A percentile compares a stretch with the other conserved stretches of the same genome.
These are phyloP conservation scores for Bombus vancouverensis DNA, from an alignment of 1,140 invertebrate genomes.

Conservation along the genomic window DNA sequence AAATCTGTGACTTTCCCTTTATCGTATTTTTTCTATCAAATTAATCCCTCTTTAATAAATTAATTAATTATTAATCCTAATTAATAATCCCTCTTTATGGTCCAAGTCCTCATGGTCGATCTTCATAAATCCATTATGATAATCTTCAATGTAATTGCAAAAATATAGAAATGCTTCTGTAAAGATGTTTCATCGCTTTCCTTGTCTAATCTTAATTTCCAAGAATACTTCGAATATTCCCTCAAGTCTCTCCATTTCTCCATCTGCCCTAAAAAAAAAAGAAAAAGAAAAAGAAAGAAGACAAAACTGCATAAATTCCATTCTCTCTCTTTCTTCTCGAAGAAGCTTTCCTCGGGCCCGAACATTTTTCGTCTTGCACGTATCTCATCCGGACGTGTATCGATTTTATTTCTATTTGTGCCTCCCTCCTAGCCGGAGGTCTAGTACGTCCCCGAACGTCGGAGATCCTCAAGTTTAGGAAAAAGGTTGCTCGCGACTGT, in stretches of 20 bases:
- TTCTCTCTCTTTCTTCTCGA: too few relatives aligned
- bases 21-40: too few relatives aligned
- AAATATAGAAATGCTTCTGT: too few relatives aligned
- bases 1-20: too few relatives aligned
- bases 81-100: too few relatives aligned
- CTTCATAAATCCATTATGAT: too few relatives aligned
- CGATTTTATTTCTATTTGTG: slow-evolving; percentile 39
- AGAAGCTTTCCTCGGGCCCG: too few relatives aligned
- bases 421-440: not conserved
- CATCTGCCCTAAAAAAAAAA: not conserved
- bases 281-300: too few relatives aligned
- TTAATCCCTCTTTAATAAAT: too few relatives aligned
- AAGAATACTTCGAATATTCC: not conserved
- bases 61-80: too few relatives aligned
- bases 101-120: too few relatives aligned
- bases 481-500: not conserved
- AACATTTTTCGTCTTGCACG: not conserved
- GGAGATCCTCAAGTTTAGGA: slow-evolving; percentile 12
- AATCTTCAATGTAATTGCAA: too few relatives aligned
- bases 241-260: not conserved
- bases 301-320: not conserved
- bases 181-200: not conserved
- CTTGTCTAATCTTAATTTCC: not conserved
- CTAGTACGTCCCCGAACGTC: not conserved
- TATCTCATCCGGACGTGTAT: not conserved